Evolutionary conservation across 2,888 invertebrate genomes (phyloP).

Genomic region (Nemoura dubitans): DNA sequence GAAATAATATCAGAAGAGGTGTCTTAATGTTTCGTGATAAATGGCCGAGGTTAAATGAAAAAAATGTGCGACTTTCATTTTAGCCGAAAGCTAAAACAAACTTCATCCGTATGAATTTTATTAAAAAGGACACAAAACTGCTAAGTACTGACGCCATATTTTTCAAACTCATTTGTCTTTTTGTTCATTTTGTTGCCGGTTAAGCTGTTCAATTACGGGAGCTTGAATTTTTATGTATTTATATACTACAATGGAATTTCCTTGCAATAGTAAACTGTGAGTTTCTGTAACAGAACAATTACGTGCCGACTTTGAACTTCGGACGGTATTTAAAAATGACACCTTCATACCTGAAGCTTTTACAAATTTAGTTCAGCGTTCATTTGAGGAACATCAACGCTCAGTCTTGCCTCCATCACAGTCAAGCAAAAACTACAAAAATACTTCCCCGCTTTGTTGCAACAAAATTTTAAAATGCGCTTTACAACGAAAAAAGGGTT

Average conservation of each 20-base stretch:
- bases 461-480: background rate
- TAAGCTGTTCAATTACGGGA: background rate
- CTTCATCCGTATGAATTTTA: background rate
- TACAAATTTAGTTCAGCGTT: too few relatives aligned
- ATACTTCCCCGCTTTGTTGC: background rate
- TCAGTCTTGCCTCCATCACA: background rate
- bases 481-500: background rate
- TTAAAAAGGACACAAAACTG: background rate
- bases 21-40: slow-evolving; percentile 36
- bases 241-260: too few relatives aligned
- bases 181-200: background rate
- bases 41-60: slow-evolving; percentile 22
- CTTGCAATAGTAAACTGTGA: too few relatives aligned
- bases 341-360: too few relatives aligned
- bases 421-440: background rate
- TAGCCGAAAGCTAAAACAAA: background rate
- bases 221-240: background rate
- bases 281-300: too few relatives aligned
- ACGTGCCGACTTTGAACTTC: too few relatives aligned
- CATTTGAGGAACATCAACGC: background rate
- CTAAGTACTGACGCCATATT: background rate
- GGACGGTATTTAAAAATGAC: too few relatives aligned
- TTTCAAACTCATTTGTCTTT: background rate
- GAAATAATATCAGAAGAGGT: slow-evolving; percentile 34
- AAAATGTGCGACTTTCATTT: background rate